Evolutionary conservation across 1,140 invertebrate species (phyloP).

Genomic region (Ceratina calcarata): DNA sequence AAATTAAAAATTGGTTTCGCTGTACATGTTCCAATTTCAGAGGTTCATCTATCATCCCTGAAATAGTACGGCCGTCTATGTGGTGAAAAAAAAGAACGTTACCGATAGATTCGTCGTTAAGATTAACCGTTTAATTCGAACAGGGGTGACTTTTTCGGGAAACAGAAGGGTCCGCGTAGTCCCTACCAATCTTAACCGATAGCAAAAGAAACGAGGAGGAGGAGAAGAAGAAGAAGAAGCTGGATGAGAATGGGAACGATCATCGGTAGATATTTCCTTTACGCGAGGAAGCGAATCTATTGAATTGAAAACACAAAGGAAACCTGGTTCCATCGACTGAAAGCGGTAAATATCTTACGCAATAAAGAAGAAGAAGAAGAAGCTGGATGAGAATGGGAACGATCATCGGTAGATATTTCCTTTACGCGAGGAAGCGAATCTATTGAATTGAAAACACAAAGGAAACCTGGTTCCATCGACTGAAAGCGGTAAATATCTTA

Average conservation of each 20-base stretch:
- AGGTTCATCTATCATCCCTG: constrained; percentile 53
- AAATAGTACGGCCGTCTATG: constrained; percentile 31
- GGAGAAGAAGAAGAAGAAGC: constrained; percentile 44
- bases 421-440: constrained; percentile 40
- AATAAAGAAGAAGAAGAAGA: no score
- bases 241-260: constrained; percentile 46
- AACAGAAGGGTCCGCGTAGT: constrained; percentile 50
- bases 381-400: constrained; percentile 45
- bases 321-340: constrained; percentile 22
- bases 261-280: constrained; percentile 44
- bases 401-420: constrained; percentile 47
- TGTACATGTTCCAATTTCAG: not conserved
- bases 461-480: constrained; percentile 32
- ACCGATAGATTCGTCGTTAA: constrained; percentile 59
- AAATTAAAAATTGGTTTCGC: no score
- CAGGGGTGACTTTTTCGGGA: constrained; percentile 45
- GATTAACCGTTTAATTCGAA: constrained; percentile 66
- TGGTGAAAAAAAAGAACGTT: constrained; percentile 18
- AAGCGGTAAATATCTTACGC: constrained; percentile 20
- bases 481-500: constrained; percentile 20
- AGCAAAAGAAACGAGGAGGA: no score
- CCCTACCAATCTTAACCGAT: constrained; percentile 57
- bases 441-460: constrained; percentile 56
- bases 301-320: constrained; percentile 55
- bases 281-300: constrained; percentile 45